These are phyloP conservation scores for Dipodomys spectabilis DNA, from an alignment of 2,113 vertebrate species.

Conservation along the genomic window DNA sequence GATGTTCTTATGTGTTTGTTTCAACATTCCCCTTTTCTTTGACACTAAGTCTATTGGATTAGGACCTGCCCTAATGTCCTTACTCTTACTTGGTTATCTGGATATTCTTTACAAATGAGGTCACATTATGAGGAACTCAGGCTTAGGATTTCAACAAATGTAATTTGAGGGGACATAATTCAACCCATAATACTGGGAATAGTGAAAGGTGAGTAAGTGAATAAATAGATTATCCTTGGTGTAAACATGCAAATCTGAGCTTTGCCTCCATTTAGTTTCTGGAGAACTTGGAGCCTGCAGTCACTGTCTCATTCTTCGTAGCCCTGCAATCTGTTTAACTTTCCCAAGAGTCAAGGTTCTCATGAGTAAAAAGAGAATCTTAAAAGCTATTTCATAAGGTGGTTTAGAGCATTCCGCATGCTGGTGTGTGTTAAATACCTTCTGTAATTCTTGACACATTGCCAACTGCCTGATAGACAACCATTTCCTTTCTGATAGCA, in stretches of 20 bases:
- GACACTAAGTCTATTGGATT: background rate
- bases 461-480: background rate
- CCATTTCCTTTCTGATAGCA: background rate
- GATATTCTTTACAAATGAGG: background rate
- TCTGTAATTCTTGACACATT: too few relatives aligned
- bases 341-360: background rate
- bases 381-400: background rate
- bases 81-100: background rate
- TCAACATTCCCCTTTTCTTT: background rate
- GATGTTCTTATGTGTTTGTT: background rate
- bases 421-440: background rate
- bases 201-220: background rate
- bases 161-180: conserved; percentile 10
- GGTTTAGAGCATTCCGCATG: background rate
- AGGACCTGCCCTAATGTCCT: background rate
- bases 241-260: background rate
- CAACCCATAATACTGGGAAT: background rate
- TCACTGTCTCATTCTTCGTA: background rate
- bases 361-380: background rate
- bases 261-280: background rate
- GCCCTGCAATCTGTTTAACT: background rate
- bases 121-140: background rate
- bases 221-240: background rate
- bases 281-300: background rate
- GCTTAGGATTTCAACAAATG: background rate